Conservation (phyloP, 2,113 vertebrate genomes). For the Polypterus bichir region DNA sequence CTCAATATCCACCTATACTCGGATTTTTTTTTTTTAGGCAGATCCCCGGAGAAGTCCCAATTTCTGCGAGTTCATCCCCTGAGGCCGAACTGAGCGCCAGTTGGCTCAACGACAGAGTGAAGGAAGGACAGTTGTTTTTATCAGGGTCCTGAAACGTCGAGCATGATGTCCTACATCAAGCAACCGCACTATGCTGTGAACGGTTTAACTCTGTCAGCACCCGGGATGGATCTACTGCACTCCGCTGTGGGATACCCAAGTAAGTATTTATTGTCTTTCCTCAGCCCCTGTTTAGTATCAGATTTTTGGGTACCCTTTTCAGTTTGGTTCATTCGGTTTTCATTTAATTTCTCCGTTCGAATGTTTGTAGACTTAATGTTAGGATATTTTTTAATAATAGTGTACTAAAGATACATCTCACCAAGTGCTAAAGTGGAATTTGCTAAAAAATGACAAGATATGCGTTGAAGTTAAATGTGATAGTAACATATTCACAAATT, state of each 20-base stretch:
- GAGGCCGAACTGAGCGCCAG: no score
- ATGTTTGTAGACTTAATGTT: no score
- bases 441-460: no score
- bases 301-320: background rate
- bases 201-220: constrained; percentile 64
- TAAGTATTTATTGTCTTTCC: constrained; percentile 33
- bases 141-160: constrained; percentile 19
- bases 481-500: no score
- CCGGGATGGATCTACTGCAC: constrained; percentile 74
- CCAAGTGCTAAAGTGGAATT: no score
- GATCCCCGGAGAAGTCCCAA: background rate
- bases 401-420: no score
- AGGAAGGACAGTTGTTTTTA: background rate
- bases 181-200: constrained; percentile 75
- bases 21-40: constrained; percentile 17
- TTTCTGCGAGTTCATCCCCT: background rate
- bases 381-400: no score
- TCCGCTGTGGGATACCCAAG: constrained; percentile 65
- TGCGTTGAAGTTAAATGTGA: no score
- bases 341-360: no score
- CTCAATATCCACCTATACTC: constrained; percentile 6
- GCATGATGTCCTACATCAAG: constrained; percentile 81
- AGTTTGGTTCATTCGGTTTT: background rate
- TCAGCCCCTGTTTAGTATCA: background rate
- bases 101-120: background rate